Percentiles rank a stretch among this genome's conserved stretches.
phyloP scores from a whole-genome alignment of 2,888 invertebrate genomes.

The Protophormia terraenovae region DNA sequence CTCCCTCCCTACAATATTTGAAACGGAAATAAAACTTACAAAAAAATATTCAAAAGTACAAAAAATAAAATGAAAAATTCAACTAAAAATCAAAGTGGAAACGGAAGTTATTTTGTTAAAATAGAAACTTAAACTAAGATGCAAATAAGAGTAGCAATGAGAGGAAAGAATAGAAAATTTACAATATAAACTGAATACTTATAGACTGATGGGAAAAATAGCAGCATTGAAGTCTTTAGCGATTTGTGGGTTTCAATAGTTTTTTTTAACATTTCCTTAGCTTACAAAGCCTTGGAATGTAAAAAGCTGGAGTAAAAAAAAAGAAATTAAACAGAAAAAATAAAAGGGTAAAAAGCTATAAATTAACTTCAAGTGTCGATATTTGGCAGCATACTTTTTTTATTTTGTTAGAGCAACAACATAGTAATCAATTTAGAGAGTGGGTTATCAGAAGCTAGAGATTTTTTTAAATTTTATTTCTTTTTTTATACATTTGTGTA shows the following conservation, averaged over 20 bases:
- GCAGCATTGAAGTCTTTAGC: constrained; percentile 66
- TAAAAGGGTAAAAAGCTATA: constrained; percentile 81
- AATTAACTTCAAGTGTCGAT: constrained; percentile 80
- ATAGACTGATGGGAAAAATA: constrained; percentile 51
- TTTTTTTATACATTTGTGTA: background rate
- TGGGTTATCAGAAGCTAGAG: constrained; percentile 49
- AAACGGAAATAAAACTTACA: constrained; percentile 67
- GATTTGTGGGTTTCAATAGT: constrained; percentile 70
- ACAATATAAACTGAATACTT: constrained; percentile 30
- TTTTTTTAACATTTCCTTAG: constrained; percentile 50
- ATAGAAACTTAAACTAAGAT: constrained; percentile 64
- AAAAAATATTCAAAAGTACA: constrained; percentile 40
- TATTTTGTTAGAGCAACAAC: constrained; percentile 51
- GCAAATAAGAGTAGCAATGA: constrained; percentile 54
- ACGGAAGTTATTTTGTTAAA: constrained; percentile 70
- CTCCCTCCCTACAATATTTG: constrained; percentile 21
- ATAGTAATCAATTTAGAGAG: constrained; percentile 54
- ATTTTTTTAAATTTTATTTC: constrained; percentile 9
- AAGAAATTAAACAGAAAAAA: constrained; percentile 59
- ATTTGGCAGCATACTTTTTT: constrained; percentile 72
- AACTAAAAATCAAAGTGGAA: constrained; percentile 69
- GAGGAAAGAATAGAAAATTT: constrained; percentile 16
- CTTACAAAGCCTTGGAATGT: background rate
- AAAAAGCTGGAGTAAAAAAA: background rate
- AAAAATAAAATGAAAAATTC: constrained; percentile 55